Conservation (phyloP, 2,113 vertebrate species). For the Corythornis vintsioides region DNA sequence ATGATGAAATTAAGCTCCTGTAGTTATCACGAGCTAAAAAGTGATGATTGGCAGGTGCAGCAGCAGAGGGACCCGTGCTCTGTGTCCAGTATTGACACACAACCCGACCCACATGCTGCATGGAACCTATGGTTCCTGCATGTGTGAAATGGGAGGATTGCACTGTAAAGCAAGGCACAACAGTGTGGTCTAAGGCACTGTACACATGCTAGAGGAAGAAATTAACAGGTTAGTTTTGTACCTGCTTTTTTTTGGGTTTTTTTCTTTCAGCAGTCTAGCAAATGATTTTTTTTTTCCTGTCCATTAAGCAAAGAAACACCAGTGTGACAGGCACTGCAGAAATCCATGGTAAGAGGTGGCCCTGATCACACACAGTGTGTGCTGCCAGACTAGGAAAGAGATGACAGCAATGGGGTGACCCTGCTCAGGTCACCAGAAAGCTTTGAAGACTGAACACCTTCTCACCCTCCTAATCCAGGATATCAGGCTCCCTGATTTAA, state of each 20-base stretch:
- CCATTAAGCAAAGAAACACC: background rate
- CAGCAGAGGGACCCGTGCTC: slow-evolving; percentile 21
- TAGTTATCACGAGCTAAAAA: slow-evolving; percentile 36
- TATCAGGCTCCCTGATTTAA: background rate
- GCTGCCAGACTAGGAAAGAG: background rate
- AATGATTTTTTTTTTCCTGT: background rate
- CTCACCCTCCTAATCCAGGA: background rate
- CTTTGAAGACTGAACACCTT: background rate
- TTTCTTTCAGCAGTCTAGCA: background rate
- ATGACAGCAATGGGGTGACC: background rate
- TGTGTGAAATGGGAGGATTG: slow-evolving; percentile 4
- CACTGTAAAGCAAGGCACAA: slow-evolving; percentile 11
- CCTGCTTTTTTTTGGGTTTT: background rate
- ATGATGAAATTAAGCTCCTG: slow-evolving; percentile 24
- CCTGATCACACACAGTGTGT: background rate
- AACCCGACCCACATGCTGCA: slow-evolving; percentile 49
- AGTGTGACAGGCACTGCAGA: background rate
- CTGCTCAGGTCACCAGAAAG: background rate
- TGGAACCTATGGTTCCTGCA: background rate
- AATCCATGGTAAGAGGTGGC: background rate
- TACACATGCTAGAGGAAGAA: background rate
- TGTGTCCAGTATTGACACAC: slow-evolving; percentile 28
- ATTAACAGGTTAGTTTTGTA: slow-evolving; percentile 22
- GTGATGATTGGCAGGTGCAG: background rate
- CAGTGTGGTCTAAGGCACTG: background rate